These are phyloP conservation scores for Heliconius hermathena DNA, from an alignment of 1,140 invertebrate genomes.

Conservation along the genomic window DNA sequence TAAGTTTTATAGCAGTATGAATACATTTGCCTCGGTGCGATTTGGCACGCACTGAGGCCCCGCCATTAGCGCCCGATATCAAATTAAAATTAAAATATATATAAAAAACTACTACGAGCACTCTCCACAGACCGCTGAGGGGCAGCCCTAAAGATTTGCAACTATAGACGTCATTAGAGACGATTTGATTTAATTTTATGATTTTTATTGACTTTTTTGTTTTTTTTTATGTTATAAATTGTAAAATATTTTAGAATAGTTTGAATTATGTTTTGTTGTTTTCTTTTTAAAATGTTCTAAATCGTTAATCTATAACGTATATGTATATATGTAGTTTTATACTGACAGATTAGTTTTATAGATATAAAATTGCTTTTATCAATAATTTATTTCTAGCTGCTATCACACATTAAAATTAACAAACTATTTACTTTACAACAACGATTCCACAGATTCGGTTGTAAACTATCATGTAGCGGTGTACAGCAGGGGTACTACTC, in stretches of 20 bases:
- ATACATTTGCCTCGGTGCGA: slow-evolving; percentile 73
- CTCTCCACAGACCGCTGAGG: slow-evolving; percentile 77
- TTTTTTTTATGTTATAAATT: not conserved
- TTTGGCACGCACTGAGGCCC: slow-evolving; percentile 76
- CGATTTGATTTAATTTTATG: not conserved
- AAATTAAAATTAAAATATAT: slow-evolving; percentile 82
- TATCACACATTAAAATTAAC: too few relatives aligned
- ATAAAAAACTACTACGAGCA: slow-evolving; percentile 71
- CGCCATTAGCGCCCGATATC: slow-evolving; percentile 79
- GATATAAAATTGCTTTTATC: not conserved
- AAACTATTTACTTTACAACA: not conserved
- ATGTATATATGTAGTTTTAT: not conserved
- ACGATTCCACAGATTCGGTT: slow-evolving; percentile 53
- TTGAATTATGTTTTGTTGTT: not conserved
- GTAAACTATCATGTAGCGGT: slow-evolving; percentile 77
- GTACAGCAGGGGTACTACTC: slow-evolving; percentile 78
- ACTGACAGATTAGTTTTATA: not conserved
- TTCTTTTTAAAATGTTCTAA: not conserved
- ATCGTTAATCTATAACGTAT: not conserved
- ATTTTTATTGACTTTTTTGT: not conserved
- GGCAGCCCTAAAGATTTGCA: slow-evolving; percentile 67
- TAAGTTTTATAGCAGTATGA: slow-evolving; percentile 78
- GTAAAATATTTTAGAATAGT: not conserved
- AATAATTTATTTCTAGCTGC: too few relatives aligned
- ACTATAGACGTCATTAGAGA: slow-evolving; percentile 8